Conservation (phyloP, 2,113 vertebrate species). For the Oreochromis aureus region DNA sequence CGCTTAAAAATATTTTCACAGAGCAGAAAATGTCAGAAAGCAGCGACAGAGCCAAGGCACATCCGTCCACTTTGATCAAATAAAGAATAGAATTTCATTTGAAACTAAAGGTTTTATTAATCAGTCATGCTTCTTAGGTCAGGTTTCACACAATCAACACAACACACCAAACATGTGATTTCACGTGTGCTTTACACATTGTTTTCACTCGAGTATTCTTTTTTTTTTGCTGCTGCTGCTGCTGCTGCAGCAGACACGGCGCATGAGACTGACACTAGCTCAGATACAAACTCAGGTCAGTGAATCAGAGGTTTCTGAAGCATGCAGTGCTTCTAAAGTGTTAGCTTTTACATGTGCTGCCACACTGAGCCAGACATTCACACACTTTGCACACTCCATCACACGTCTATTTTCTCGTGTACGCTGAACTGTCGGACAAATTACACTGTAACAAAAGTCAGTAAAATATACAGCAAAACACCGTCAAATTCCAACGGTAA, state of each 20-base stretch:
- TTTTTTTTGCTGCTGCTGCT: neutral
- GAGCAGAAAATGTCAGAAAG: neutral
- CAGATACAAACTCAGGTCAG: neutral
- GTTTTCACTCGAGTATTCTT: neutral
- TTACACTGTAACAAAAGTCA: too few relatives aligned
- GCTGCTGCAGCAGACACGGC: neutral
- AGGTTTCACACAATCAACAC: neutral
- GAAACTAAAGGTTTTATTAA: neutral
- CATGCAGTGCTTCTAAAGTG: neutral
- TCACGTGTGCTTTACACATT: neutral
- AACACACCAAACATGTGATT: too few relatives aligned
- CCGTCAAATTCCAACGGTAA: too few relatives aligned
- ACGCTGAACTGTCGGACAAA: neutral
- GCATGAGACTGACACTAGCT: neutral
- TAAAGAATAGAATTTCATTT: neutral
- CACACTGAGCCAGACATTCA: neutral
- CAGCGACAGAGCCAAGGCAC: neutral
- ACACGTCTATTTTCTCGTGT: neutral
- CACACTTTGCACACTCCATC: neutral
- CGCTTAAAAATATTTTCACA: neutral
- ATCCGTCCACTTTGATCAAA: neutral
- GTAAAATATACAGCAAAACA: too few relatives aligned
- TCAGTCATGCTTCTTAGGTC: neutral
- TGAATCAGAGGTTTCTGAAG: neutral
- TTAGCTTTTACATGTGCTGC: neutral